phyloP scores from a whole-genome alignment of 2,797 vertebrate species.

The Phataginus tricuspis region DNA sequence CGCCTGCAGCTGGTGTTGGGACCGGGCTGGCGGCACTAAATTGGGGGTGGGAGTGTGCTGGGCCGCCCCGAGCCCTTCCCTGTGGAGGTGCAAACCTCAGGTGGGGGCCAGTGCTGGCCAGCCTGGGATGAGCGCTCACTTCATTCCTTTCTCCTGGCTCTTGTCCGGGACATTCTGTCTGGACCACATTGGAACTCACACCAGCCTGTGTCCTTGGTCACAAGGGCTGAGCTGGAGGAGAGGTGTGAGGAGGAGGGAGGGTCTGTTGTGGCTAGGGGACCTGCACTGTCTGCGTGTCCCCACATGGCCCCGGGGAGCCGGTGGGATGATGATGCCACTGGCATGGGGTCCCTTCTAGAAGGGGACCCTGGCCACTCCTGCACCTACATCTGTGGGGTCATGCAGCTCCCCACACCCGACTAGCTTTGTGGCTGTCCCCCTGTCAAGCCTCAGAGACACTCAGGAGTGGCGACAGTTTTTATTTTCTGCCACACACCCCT shows the following conservation, averaged over 20 bases:
- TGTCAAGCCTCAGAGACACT: neutral
- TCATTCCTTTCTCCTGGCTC: too few relatives aligned
- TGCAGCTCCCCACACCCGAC: neutral
- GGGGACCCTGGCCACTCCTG: neutral
- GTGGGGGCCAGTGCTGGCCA: neutral
- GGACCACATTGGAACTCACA: neutral
- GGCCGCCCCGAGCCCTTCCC: neutral
- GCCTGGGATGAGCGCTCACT: fast-evolving
- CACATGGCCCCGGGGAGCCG: fast-evolving
- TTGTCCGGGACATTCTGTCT: neutral
- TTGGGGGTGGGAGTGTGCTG: neutral
- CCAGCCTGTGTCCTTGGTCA: fast-evolving
- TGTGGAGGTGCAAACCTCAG: neutral
- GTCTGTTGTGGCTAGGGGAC: neutral
- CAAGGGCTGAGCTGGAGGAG: fast-evolving
- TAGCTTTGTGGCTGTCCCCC: neutral
- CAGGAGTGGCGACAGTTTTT: neutral
- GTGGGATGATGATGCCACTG: neutral
- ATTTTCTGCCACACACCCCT: neutral
- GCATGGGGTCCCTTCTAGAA: too few relatives aligned
- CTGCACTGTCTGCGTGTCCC: fast-evolving
- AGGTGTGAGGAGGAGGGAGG: fast-evolving
- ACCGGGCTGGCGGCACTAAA: neutral
- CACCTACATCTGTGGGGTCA: neutral
- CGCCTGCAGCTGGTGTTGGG: neutral